Evolutionary conservation across 2,888 invertebrate species (phyloP), one percentile per base, ranked within the genome.

Genomic region (Apoda limacodes): DNA sequence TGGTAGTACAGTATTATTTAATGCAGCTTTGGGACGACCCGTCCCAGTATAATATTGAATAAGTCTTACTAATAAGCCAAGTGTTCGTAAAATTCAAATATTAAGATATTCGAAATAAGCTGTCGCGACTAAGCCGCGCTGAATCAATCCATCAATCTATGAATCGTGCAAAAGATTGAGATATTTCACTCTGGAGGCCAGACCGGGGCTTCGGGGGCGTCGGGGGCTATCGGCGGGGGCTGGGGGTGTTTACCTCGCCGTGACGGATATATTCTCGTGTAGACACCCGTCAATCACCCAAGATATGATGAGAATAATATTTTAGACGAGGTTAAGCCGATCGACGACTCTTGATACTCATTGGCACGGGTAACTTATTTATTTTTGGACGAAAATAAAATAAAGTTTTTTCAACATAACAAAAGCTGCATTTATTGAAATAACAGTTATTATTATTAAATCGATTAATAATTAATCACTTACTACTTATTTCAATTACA

Each of bases 141-240:
- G 58, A 64, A 71, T 74, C 70, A 67, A 75, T 72, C 72, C 63
- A 74, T 75, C 75, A 72, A 75, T 76, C 75, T 74, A 75, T 75
- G 75, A 69, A 68, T 69, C 69, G 64, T 49, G 64, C 64, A 66
- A 65, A 72, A 76, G 76, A 78, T 78, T 78, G 74, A 78, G 78
- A 78, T 76, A 71, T 76, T 67, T 69, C 60, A 60, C 60, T 62
- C 47, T 48, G 50, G 59, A 50, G 56, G 48, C 42, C 30, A 50
- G 51, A 46, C 48, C 34, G 43, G 39, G 5, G 5, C 17, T 7
- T 7, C 5, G 50, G 38, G 43, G 38, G 22, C 36, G 37, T 33
- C 40, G 46, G 43, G 40, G 31, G 42, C 29, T 35, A 9, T 21
- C 35, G 40, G 43, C 35, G 34, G 42, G 31, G 31, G 36, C 37